Conservation (phyloP, 2,113 vertebrate genomes). For the Leucosticte australis region DNA sequence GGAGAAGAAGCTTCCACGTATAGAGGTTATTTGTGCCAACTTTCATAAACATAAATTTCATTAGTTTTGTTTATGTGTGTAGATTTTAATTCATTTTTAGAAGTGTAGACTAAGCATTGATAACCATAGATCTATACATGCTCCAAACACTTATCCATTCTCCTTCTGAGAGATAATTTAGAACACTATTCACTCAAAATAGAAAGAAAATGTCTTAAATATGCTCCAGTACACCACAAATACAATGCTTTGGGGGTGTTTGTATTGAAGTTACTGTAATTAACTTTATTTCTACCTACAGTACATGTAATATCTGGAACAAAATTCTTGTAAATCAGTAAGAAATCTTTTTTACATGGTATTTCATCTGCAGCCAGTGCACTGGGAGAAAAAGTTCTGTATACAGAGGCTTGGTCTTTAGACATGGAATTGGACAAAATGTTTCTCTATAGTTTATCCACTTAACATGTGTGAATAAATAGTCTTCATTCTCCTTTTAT, state of each 20-base stretch:
- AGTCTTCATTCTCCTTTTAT: not conserved
- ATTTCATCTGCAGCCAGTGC: not conserved
- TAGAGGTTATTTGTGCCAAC: not conserved
- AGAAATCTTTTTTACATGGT: not conserved
- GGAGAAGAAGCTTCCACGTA: not conserved
- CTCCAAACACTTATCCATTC: not conserved
- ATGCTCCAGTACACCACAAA: not conserved
- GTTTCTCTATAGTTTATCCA: not conserved
- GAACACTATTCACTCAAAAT: not conserved
- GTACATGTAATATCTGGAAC: not conserved
- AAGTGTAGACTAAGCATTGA: not conserved
- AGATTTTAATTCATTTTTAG: not conserved
- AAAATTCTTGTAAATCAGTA: not conserved
- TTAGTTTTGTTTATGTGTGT: not conserved
- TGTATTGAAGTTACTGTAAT: not conserved
- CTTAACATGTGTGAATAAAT: not conserved
- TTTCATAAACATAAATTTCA: not conserved
- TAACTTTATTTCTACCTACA: not conserved
- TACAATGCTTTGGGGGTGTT: accelerated
- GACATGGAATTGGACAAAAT: not conserved
- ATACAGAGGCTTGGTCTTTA: not conserved
- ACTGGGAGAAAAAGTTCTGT: not conserved
- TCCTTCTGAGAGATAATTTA: not conserved
- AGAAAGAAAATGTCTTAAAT: not conserved
- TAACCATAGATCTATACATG: not conserved